These are phyloP conservation scores for Eulimnadia texana DNA, from an alignment of 1,140 invertebrate genomes.

Conservation along the genomic window DNA sequence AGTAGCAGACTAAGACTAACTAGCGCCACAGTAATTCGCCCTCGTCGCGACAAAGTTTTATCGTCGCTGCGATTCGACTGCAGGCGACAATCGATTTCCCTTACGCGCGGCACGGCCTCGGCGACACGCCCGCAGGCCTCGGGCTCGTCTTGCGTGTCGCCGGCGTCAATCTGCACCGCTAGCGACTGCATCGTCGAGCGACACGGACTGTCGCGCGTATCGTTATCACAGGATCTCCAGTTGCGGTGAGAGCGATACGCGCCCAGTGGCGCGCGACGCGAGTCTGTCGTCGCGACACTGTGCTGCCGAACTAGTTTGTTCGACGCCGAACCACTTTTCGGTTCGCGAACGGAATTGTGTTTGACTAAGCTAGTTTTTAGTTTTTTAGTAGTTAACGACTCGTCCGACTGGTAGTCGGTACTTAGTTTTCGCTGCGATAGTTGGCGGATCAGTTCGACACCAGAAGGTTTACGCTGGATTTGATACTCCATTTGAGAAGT, in stretches of 20 bases:
- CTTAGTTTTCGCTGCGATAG: conserved; percentile 4
- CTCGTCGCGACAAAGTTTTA: conserved; percentile 21
- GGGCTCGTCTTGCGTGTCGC: not conserved
- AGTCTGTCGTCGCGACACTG: not conserved
- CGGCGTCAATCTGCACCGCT: not conserved
- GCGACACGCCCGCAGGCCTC: not conserved
- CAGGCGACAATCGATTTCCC: not conserved
- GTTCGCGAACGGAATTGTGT: not conserved
- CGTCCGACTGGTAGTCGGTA: not conserved
- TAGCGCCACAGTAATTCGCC: conserved; percentile 24
- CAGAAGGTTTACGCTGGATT: not conserved
- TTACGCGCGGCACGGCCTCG: not conserved
- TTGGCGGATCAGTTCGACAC: conserved; percentile 14
- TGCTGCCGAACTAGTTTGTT: not conserved
- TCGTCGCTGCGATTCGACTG: not conserved
- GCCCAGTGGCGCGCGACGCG: not conserved
- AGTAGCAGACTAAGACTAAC: conserved; percentile 24
- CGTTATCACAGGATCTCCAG: conserved; percentile 3
- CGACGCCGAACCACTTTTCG: not conserved
- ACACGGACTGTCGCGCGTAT: not conserved
- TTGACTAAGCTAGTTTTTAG: not conserved
- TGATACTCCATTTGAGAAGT: too few relatives aligned
- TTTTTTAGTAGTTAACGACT: not conserved
- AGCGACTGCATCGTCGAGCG: not conserved
- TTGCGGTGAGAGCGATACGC: not conserved